Percentiles rank a stretch among this genome's conserved stretches.
phyloP scores from a whole-genome alignment of 2,797 vertebrate species.

The Falco peregrinus region DNA sequence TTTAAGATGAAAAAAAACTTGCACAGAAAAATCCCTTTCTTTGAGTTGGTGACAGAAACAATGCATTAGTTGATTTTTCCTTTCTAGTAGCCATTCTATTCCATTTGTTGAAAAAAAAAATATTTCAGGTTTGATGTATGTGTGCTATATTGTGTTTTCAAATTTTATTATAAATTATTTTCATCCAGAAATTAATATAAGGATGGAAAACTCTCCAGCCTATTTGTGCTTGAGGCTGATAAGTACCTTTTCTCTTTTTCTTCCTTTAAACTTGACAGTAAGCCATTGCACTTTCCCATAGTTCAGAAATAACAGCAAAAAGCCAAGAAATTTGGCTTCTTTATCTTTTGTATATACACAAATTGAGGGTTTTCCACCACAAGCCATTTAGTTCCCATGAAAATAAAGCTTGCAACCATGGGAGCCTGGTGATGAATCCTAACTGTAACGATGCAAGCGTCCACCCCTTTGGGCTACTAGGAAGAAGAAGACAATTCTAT shows the following conservation, averaged over 20 bases:
- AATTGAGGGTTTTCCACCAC: background rate
- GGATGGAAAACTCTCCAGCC: background rate
- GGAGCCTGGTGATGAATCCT: background rate
- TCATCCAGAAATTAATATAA: background rate
- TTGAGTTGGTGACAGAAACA: background rate
- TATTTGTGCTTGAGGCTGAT: background rate
- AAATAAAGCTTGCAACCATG: background rate
- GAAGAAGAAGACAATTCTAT: background rate
- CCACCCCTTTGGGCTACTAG: background rate
- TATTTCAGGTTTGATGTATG: background rate
- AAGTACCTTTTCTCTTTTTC: background rate
- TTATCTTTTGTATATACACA: background rate
- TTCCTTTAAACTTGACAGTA: constrained; percentile 1
- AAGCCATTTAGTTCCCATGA: background rate
- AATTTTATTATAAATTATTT: constrained; percentile 13
- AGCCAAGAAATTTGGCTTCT: background rate
- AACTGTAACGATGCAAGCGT: background rate
- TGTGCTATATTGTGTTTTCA: background rate
- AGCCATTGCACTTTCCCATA: background rate
- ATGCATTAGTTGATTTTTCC: background rate
- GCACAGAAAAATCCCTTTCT: background rate
- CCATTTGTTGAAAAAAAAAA: background rate
- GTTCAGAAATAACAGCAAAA: constrained; percentile 1
- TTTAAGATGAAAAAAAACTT: background rate
- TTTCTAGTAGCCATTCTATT: background rate